Conservation (phyloP, 2,797 vertebrate species). For the Morelia viridis region DNA sequence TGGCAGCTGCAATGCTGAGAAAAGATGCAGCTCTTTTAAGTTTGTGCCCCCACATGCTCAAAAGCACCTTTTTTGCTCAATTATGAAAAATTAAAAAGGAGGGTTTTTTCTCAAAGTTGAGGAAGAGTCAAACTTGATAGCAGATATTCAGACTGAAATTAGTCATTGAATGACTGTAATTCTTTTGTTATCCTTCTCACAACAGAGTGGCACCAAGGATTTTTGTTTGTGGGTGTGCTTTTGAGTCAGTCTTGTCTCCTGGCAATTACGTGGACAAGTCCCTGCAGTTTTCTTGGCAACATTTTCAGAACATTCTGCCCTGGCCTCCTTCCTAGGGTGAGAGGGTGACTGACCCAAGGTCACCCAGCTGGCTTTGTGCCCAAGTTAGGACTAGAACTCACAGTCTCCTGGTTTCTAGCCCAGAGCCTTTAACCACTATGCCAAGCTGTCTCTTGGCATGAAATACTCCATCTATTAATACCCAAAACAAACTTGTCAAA, state of each 20-base stretch:
- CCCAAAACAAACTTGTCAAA: neutral
- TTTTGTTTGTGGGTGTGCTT: too few relatives aligned
- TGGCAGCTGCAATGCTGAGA: too few relatives aligned
- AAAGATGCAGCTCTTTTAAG: too few relatives aligned
- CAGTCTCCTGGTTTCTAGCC: neutral
- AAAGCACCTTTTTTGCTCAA: too few relatives aligned
- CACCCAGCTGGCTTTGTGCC: neutral
- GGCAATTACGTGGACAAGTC: too few relatives aligned
- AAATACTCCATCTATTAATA: neutral
- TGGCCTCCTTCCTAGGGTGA: neutral
- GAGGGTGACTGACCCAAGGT: neutral
- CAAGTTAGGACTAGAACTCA: neutral
- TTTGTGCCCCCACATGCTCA: too few relatives aligned
- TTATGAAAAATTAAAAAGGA: too few relatives aligned
- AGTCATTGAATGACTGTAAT: neutral
- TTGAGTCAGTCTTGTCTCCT: too few relatives aligned
- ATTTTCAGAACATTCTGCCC: neutral
- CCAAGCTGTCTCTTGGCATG: neutral
- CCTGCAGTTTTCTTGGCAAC: too few relatives aligned
- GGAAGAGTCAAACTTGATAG: too few relatives aligned
- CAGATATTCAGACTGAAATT: too few relatives aligned
- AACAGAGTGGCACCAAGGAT: neutral
- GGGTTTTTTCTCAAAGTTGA: too few relatives aligned
- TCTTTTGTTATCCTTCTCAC: neutral
- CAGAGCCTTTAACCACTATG: neutral